Evolutionary conservation across 2,113 vertebrate genomes (phyloP).

Genomic region (Oreochromis spilurus): DNA sequence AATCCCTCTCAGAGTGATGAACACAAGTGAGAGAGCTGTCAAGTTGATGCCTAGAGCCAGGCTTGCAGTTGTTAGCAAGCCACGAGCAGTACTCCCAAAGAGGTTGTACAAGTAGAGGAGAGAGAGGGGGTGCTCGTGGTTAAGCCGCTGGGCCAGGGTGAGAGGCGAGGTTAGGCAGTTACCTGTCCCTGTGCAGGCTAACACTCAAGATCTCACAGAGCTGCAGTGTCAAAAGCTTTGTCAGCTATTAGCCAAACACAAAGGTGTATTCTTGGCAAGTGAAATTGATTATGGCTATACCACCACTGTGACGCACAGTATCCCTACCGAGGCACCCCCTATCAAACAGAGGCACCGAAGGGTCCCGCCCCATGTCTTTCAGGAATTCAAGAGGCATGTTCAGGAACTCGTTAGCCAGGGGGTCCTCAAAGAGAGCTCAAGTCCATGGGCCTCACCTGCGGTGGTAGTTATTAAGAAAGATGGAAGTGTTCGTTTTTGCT

Average conservation of each 20-base stretch:
- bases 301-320: neutral
- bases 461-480: too few species aligned
- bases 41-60: neutral
- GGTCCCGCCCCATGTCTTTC: too few species aligned
- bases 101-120: neutral
- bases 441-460: too few species aligned
- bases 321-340: neutral
- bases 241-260: neutral
- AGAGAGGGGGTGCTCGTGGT: neutral
- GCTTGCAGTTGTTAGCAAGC: neutral
- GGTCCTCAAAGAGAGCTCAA: too few species aligned
- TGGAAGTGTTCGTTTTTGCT: too few species aligned
- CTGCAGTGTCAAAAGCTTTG: neutral
- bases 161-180: neutral
- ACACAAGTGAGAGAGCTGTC: neutral
- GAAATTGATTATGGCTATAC: neutral
- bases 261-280: rapidly evolving
- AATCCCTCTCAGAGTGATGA: neutral
- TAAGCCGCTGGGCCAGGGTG: neutral
- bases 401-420: too few species aligned
- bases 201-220: rapidly evolving
- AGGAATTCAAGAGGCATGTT: too few species aligned
- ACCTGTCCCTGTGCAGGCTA: neutral
- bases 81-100: rapidly evolving
- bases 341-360: too few species aligned